Evolutionary conservation across 2,113 vertebrate species (phyloP), one percentile per base, ranked within the genome.

Genomic region (Recurvirostra avosetta): DNA sequence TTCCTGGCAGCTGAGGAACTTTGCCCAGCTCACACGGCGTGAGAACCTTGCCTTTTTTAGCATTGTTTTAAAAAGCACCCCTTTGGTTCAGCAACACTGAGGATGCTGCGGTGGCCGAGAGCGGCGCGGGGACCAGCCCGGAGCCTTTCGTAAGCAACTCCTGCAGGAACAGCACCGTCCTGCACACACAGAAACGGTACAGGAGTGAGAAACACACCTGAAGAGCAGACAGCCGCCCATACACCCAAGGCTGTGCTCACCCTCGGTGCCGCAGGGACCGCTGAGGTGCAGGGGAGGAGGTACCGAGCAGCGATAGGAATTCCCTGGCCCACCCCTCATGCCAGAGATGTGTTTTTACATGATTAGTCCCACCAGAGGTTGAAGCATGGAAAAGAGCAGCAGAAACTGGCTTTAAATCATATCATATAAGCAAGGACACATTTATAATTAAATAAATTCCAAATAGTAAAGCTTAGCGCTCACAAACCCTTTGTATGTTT

Each of bases 401-500:
- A 87, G 40, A 89, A 94, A 27, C 34, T 73, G 91, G 29, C 65
- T 82, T 89, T 12, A 50, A 63, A 55, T 43, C 40, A 40, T 20
- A 67, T 79, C 91, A 87, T 70, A 81, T 4, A 19, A 92, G 26
- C 49, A 92, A 91, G 65, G 49, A 56, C 49, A 91, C 40, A 75
- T 61, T 81, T 71, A 61, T 78, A 92, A 92, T 94, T 79, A 85
- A 66, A 92, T 22, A 43, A 81, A 74, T 63, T 78, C 53, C 81
- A 94, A 50, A 45, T 2, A 58, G 41, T 4, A 66, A 73, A 82
- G 77, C 89, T 87, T 62, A 85, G 73, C 58, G 11, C 62, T 92
- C 80, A 19, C 65, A 92, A 92, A 78, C 23, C 86, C 80, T 95
- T 84, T 85, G 88, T 79, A 9, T 32, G 34, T 96, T 81, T 91